Conservation (phyloP, 64 coral and sea anemone species). For the Exaiptasia diaphana region DNA sequence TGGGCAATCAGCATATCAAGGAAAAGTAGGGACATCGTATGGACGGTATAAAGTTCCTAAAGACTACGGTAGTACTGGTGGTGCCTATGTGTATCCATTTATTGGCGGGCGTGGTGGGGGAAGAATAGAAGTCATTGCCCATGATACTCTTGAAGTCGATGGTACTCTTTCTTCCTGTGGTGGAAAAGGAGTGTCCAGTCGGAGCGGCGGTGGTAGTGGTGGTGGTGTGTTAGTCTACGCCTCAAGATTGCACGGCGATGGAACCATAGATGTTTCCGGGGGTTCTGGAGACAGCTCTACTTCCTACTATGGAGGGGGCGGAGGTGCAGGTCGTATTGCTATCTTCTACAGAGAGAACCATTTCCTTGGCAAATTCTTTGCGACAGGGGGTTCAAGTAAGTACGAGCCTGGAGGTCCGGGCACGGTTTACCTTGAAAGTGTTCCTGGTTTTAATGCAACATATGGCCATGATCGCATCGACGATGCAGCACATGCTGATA, state of each 20-base stretch:
- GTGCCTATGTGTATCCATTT: slow-evolving; percentile 26
- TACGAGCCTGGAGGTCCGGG: slow-evolving; percentile 39
- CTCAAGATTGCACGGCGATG: slow-evolving; percentile 76
- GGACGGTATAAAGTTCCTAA: slow-evolving; percentile 1
- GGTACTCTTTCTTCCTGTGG: slow-evolving; percentile 14
- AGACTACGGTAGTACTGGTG: slow-evolving; percentile 10
- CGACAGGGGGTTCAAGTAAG: slow-evolving; percentile 15
- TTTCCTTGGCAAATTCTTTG: slow-evolving; percentile 22
- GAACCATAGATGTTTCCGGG: slow-evolving; percentile 67
- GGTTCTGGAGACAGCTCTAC: slow-evolving; percentile 66
- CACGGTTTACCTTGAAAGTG: slow-evolving; percentile 38
- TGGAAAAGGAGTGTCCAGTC: not conserved
- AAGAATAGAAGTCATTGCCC: slow-evolving; percentile 16
- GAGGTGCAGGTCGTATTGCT: slow-evolving; percentile 36
- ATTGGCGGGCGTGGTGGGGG: slow-evolving; percentile 36
- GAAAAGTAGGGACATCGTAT: slow-evolving; percentile 2
- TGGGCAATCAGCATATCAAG: not conserved
- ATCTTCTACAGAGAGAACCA: slow-evolving; percentile 46
- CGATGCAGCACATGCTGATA: not conserved
- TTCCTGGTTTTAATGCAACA: slow-evolving; percentile 18
- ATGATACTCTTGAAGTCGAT: slow-evolving; percentile 24
- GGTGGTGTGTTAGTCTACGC: slow-evolving; percentile 63
- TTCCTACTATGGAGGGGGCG: slow-evolving; percentile 56
- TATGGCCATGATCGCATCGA: slow-evolving; percentile 49
- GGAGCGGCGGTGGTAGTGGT: slow-evolving; percentile 48